phyloP scores from a whole-genome alignment of 2,113 vertebrate species.

The Coreoperca whiteheadi region DNA sequence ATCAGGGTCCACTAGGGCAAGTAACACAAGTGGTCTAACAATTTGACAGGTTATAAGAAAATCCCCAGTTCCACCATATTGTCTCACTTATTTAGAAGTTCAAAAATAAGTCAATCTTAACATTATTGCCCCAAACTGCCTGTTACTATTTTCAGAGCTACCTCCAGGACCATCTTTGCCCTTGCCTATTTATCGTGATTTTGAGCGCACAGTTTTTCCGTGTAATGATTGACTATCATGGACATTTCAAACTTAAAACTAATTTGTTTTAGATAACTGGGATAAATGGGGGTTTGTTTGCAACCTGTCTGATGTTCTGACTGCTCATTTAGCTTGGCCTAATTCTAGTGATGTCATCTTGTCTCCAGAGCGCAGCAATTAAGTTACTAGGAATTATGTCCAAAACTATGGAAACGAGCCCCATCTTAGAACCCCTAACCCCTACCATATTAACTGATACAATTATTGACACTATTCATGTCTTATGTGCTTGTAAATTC shows the following conservation, averaged over 20 bases:
- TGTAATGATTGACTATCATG: not conserved
- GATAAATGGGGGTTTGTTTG: not conserved
- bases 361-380: constrained; percentile 1
- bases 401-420: too few species aligned
- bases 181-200: not conserved
- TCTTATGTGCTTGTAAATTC: not conserved
- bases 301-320: not conserved
- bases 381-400: not conserved
- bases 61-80: not conserved
- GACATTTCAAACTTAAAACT: not conserved
- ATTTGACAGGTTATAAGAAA: not conserved
- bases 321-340: constrained; percentile 4
- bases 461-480: not conserved
- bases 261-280: not conserved
- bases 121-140: not conserved
- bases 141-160: not conserved
- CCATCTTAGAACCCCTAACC: too few species aligned
- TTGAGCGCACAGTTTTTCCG: not conserved
- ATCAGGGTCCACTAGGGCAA: not conserved
- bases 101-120: not conserved
- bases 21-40: not conserved
- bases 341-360: not conserved
- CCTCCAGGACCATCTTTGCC: not conserved
- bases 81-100: not conserved
- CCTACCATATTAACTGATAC: not conserved